phyloP scores from a whole-genome alignment of 2,888 invertebrate genomes.

The Nephrotoma flavescens region DNA sequence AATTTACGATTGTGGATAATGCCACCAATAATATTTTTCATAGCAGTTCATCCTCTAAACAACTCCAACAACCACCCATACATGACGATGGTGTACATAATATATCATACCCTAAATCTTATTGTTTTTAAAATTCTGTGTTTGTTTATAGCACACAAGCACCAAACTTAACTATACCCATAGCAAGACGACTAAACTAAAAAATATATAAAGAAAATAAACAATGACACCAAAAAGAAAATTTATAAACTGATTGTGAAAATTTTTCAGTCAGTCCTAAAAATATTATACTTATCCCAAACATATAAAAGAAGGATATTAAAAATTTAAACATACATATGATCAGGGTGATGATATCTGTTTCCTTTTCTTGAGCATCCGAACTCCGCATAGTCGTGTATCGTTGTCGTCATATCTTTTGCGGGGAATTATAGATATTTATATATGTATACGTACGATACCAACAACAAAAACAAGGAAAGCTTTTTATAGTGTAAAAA shows the following conservation, averaged over 20 bases:
- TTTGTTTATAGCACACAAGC: not conserved
- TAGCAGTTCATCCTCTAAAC: not conserved
- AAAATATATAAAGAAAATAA: not conserved
- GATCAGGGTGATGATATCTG: not conserved
- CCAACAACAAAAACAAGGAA: not conserved
- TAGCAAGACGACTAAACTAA: not conserved
- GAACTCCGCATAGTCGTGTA: not conserved
- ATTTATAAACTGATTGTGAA: not conserved
- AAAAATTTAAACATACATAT: not conserved
- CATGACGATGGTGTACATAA: not conserved
- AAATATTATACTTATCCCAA: not conserved
- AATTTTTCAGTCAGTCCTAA: not conserved
- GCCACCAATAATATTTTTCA: not conserved
- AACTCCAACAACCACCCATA: not conserved
- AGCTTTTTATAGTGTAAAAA: not conserved
- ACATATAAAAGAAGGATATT: not conserved
- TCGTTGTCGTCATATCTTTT: not conserved
- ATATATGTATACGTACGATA: not conserved
- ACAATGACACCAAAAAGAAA: not conserved
- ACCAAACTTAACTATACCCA: not conserved
- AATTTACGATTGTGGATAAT: not conserved
- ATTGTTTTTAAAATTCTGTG: not conserved
- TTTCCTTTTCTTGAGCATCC: not conserved
- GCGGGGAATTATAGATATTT: not conserved
- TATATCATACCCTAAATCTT: not conserved